These are phyloP conservation scores for Xyrauchen texanus DNA, from an alignment of 2,113 vertebrate genomes.

Conservation along the genomic window DNA sequence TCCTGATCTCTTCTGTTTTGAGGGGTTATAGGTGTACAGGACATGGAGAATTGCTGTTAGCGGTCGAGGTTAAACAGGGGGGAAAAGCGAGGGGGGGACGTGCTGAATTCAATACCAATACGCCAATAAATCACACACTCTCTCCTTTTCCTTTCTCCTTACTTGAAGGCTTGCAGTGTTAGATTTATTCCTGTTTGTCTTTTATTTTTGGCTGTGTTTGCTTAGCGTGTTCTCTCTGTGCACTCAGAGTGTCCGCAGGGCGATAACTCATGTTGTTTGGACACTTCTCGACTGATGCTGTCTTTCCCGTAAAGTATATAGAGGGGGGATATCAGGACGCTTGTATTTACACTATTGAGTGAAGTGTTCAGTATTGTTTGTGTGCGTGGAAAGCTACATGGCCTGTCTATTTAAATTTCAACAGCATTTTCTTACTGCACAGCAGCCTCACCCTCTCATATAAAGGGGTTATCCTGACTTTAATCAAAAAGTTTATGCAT, in stretches of 20 bases:
- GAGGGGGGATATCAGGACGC: conserved; percentile 51
- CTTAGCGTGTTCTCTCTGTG: conserved; percentile 67
- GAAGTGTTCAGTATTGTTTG: conserved; percentile 49
- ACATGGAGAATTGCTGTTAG: conserved; percentile 59
- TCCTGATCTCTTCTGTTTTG: conserved; percentile 52
- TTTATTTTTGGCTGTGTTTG: conserved; percentile 69
- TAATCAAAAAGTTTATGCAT: too few relatives aligned
- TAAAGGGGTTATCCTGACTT: too few relatives aligned
- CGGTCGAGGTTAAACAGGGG: conserved; percentile 59
- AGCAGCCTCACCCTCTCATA: too few relatives aligned
- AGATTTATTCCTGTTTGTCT: conserved; percentile 76
- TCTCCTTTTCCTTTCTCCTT: conserved; percentile 5
- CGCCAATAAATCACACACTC: conserved; percentile 49
- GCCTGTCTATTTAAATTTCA: too few relatives aligned
- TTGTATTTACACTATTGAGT: conserved; percentile 65
- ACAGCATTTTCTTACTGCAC: too few relatives aligned
- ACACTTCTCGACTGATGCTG: conserved; percentile 64
- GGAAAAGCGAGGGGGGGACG: conserved; percentile 36
- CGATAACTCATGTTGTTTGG: conserved; percentile 74
- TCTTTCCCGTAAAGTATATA: conserved; percentile 72
- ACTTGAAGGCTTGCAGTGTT: conserved; percentile 19
- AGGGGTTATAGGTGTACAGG: conserved; percentile 43
- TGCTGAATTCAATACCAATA: conserved; percentile 62
- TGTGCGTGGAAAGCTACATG: neutral
- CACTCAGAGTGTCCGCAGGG: conserved; percentile 61